phyloP scores from a whole-genome alignment of 2,113 vertebrate genomes.

The Origma solitaria region DNA sequence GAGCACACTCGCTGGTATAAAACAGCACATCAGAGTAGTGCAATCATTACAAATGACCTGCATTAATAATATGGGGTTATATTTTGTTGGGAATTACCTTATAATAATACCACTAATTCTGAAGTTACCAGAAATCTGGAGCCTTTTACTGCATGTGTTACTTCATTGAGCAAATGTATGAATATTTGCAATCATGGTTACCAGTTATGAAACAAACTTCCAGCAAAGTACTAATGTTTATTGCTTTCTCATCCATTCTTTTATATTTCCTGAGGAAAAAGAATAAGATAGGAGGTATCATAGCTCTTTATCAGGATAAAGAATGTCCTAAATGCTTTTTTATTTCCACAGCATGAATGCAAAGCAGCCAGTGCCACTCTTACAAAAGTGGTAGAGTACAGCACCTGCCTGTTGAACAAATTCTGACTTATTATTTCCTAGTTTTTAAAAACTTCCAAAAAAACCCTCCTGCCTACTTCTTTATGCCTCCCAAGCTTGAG shows the following conservation, averaged over 20 bases:
- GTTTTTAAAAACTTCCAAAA: not conserved
- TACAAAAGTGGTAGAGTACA: not conserved
- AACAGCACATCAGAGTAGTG: not conserved
- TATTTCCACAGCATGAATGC: not conserved
- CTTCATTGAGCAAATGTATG: not conserved
- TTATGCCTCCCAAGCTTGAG: not conserved
- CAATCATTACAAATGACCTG: not conserved
- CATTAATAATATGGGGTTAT: not conserved
- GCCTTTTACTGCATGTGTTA: not conserved
- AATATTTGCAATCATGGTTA: not conserved
- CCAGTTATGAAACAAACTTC: not conserved
- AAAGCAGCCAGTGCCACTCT: not conserved
- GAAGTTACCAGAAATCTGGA: not conserved
- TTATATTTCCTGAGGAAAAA: not conserved
- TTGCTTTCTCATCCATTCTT: not conserved
- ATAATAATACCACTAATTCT: not conserved
- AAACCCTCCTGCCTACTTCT: fast-evolving
- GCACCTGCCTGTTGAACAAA: not conserved
- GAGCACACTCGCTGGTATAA: not conserved
- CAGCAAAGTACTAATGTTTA: not conserved
- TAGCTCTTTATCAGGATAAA: not conserved
- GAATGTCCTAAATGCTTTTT: not conserved
- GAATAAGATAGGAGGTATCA: not conserved
- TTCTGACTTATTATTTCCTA: not conserved
- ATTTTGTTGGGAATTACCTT: not conserved